Evolutionary conservation across 2,888 invertebrate genomes (phyloP), one percentile per base, ranked within the genome.

Genomic region (Scrobipalpa atriplicella): DNA sequence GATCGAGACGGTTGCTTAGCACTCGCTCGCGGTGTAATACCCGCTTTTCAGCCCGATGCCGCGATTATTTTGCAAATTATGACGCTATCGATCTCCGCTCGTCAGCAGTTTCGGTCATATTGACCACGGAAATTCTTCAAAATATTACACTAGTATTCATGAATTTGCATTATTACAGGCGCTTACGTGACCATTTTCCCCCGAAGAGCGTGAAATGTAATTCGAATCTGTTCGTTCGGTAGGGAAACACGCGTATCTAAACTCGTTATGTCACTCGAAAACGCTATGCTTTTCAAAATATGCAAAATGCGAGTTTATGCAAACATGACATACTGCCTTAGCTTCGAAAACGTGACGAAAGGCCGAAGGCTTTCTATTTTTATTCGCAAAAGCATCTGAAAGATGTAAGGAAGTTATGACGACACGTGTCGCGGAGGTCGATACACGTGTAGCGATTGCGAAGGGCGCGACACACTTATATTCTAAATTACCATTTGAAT

Each of bases 401-500:
- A 39, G 54, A 29, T 63, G 62, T 47, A 7, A 21, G 7, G 3
- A 13, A 18, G n/a, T n/a, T 51, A 16, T 29, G 10, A 29, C 11
- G 18, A 16, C 9, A 60, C 18, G 38, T 43, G 21, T 43, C 9
- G 16, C 43, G 36, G 29, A 16, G 16, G 63, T 29, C 21, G 62
- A 5, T 29, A 29, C 29, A n/a, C n/a, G 19, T 16, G 13, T 41
- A 39, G 61, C 19, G 43, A 19, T 41, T 18, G n/a, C 66, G 63
- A 19, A 36, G 58, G 38, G 29, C 62, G 43, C 18, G 43, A 21
- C 19, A 63, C 64, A 56, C n/a, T 64, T 16, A 68, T 66, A 68
- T 87, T 89, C 90, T 87, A 90, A 89, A 89, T 85, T 86, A 87
- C 82, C 78, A 82, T 82, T 83, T 78, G 77, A 78, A 78, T 85